Percentiles rank a stretch among this genome's conserved stretches.
Conservation (phyloP, 2,113 vertebrate genomes). For the Petrocephalus zakoni region DNA sequence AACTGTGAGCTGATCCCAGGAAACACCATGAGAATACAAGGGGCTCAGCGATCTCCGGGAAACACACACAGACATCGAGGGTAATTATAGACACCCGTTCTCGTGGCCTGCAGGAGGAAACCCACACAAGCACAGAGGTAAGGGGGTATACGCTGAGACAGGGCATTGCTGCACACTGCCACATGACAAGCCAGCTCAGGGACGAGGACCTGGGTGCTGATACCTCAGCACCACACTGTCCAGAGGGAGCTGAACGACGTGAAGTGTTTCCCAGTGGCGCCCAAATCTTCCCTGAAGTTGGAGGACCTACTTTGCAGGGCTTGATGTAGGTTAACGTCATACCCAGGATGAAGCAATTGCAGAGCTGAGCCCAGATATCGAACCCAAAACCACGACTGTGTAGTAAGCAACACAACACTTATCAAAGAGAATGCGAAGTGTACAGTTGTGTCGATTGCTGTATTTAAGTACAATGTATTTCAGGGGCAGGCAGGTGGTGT, state of each 20-base stretch:
- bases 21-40: not conserved
- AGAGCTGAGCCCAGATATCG: not conserved
- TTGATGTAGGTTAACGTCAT: too few relatives aligned
- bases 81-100: not conserved
- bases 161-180: too few relatives aligned
- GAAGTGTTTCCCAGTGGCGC: too few relatives aligned
- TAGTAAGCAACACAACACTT: not conserved
- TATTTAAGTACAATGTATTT: not conserved
- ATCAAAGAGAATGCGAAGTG: not conserved
- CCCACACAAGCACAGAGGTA: not conserved
- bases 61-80: not conserved
- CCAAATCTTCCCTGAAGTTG: too few relatives aligned
- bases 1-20: not conserved
- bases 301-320: too few relatives aligned
- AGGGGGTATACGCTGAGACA: too few relatives aligned
- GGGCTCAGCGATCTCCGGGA: not conserved
- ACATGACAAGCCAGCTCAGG: too few relatives aligned
- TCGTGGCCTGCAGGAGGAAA: not conserved
- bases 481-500: too few relatives aligned
- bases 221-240: too few relatives aligned
- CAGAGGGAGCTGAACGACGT: too few relatives aligned
- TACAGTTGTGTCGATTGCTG: not conserved
- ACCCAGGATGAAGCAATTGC: not conserved
- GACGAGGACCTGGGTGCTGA: too few relatives aligned
- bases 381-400: not conserved